phyloP scores from a whole-genome alignment of 37 sponge, comb jelly and placozoan species.

The Halisarca cf. caerulea region DNA sequence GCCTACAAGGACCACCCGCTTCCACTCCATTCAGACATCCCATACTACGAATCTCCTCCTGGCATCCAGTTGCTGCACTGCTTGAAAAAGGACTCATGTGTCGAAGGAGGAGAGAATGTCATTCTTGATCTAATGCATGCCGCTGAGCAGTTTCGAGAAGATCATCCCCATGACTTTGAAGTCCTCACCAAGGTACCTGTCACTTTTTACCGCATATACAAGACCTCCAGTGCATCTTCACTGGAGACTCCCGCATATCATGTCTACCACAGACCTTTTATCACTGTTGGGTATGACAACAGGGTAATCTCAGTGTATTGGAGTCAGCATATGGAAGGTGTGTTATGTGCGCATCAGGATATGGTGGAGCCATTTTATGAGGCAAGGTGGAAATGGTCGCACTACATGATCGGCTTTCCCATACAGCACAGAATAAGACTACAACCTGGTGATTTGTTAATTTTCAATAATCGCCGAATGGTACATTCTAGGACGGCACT shows the following conservation, averaged over 20 bases:
- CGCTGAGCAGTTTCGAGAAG: conserved; percentile 9
- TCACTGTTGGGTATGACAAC: background rate
- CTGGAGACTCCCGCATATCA: background rate
- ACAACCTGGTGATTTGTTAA: background rate
- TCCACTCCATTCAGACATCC: conserved; percentile 51
- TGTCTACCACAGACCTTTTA: background rate
- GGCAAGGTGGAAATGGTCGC: background rate
- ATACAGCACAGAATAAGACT: background rate
- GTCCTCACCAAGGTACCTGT: conserved; percentile 6
- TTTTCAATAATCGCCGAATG: conserved; percentile 17
- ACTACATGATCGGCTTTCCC: background rate
- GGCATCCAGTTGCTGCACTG: conserved; percentile 75
- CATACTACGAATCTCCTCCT: conserved; percentile 77
- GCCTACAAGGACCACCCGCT: conserved; percentile 45
- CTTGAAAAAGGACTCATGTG: conserved; percentile 27
- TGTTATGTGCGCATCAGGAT: background rate
- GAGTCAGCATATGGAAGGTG: background rate
- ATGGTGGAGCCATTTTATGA: conserved; percentile 5
- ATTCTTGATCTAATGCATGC: background rate
- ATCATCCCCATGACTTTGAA: conserved; percentile 5
- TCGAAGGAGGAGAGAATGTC: conserved; percentile 13
- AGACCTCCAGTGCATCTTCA: background rate
- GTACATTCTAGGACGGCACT: background rate
- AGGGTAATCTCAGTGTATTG: background rate
- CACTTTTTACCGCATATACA: background rate